These are phyloP conservation scores for Onychomys torridus DNA, from an alignment of 2,797 vertebrate genomes.

Conservation along the genomic window DNA sequence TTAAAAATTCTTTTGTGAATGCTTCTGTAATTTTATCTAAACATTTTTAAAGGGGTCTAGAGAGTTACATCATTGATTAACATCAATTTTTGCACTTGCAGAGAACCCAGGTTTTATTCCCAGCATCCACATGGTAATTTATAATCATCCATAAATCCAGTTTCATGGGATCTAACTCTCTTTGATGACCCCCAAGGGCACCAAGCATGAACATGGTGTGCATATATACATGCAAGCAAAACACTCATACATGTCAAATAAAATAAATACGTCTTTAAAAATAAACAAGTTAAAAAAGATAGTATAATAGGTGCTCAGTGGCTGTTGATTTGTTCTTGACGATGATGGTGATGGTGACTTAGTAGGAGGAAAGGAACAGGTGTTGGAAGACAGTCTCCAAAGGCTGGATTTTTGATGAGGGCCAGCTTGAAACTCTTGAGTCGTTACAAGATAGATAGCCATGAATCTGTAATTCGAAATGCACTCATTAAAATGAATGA, in stretches of 20 bases:
- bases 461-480: constrained; percentile 61
- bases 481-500: constrained; percentile 51
- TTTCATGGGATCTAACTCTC: background rate
- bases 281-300: background rate
- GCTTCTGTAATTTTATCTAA: background rate
- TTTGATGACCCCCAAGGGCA: background rate
- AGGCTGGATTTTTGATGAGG: constrained; percentile 29
- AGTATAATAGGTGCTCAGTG: background rate
- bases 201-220: background rate
- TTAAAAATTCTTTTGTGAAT: background rate
- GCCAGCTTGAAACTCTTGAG: constrained; percentile 52
- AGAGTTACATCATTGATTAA: background rate
- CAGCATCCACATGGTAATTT: background rate
- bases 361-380: background rate
- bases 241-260: background rate
- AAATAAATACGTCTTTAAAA: background rate
- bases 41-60: background rate
- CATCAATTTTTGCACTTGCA: background rate
- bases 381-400: constrained; percentile 27
- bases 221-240: background rate
- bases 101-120: background rate
- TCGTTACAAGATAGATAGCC: constrained; percentile 11
- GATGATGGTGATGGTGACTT: background rate
- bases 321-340: background rate
- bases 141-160: background rate